Base-by-base conservation (phyloP, 2,113 vertebrate species). In the Sardina pilchardus region DNA sequence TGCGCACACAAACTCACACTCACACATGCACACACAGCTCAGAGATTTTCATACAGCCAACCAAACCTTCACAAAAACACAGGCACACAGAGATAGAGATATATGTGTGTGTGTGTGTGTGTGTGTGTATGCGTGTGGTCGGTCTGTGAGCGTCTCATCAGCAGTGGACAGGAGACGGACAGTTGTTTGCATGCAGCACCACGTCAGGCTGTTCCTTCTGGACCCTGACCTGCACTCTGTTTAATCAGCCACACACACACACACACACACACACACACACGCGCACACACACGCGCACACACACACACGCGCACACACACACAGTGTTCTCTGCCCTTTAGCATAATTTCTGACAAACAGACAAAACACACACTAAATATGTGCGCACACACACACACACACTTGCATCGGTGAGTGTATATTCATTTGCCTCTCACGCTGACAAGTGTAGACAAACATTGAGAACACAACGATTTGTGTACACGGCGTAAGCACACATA, bases 191-290 rank as follows among this genome's bases (percentile, higher is more conserved):
- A 59, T 59, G 6, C 53, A 6, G 53, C 53, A 59, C 53, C 53
- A 24, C 53, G 24, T 59, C 53, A 59, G 53, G 67, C n/a, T 71
- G 1, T 82, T 63, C 75, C 50, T 24, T 10, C 50, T 83, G 39
- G 56, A 9, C 43, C 82, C 39, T 75, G 78, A 84, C 50, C 86
- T 85, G 80, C 81, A 53, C 59, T 85, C 87, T 88, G 43, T 91
- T 92, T 91, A 90, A 90, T 88, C 87, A 88, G 75, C 44, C 81
- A 90, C 86, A 86, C 90, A 67, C 63, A 67, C 26, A 30, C 63
- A 67, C 63, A 30, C 63, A 67, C 4, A 30, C 59, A 30, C n/a
- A 2, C 59, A 30, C 9, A 19, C 50, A 21, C 1, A 53, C 17
- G 1, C 19, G 3, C 4, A 0, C 24, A 2, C 21, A 26, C 59